Conservation (phyloP, 2,113 vertebrate genomes). For the Gavialis gangeticus region DNA sequence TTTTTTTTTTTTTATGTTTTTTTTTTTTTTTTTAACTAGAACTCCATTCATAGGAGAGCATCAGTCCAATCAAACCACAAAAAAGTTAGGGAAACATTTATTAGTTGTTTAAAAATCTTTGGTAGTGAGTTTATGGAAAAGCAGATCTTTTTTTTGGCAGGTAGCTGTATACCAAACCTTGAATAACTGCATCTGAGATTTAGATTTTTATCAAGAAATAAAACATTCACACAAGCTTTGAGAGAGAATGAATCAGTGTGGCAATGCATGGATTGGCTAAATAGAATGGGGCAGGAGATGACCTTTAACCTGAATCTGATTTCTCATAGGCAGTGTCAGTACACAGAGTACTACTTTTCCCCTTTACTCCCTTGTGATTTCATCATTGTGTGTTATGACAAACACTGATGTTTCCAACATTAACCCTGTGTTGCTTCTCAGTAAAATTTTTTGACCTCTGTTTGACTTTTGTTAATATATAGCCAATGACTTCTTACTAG, state of each 20-base stretch:
- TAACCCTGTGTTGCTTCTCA: not conserved
- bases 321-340: conserved; percentile 25
- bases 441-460: not conserved
- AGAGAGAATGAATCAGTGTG: not conserved
- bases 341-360: conserved; percentile 13
- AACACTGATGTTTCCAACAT: not conserved
- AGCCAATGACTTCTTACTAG: not conserved
- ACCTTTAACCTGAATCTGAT: conserved; percentile 22
- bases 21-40: not conserved
- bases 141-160: not conserved
- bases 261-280: not conserved
- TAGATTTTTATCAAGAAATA: not conserved
- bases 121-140: not conserved
- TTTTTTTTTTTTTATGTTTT: too few relatives aligned
- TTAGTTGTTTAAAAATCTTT: not conserved
- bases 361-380: conserved; percentile 15
- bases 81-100: not conserved
- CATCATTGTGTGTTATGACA: conserved; percentile 22
- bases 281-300: conserved; percentile 44
- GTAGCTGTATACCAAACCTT: conserved; percentile 1
- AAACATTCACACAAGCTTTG: conserved; percentile 12
- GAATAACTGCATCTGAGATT: not conserved
- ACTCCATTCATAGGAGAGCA: not conserved
- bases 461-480: not conserved
- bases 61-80: not conserved